These are phyloP conservation scores for Escarpia spicata DNA, from an alignment of 2,888 invertebrate genomes.

Conservation along the genomic window DNA sequence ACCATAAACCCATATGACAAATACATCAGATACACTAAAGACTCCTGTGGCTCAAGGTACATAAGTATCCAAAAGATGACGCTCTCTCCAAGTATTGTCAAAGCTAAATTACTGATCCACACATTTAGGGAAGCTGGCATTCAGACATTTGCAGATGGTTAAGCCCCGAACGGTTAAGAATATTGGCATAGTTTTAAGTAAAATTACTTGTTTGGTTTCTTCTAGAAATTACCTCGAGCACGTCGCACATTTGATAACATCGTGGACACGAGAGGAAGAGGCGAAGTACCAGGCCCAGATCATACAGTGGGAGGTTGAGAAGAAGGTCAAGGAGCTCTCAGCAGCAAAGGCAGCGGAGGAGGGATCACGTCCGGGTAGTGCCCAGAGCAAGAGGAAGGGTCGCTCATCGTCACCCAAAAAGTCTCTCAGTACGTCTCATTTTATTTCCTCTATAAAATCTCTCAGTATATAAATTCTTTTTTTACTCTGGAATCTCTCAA, in stretches of 20 bases:
- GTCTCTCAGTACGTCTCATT: slow-evolving; percentile 45
- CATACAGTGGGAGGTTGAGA: slow-evolving; percentile 58
- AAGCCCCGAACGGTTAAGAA: too few relatives aligned
- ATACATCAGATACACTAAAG: too few relatives aligned
- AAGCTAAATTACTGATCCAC: too few relatives aligned
- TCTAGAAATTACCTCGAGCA: slow-evolving; percentile 63
- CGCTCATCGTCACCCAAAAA: slow-evolving; percentile 52
- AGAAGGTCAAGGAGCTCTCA: slow-evolving; percentile 24
- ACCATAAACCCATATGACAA: too few relatives aligned
- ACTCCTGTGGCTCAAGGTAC: too few relatives aligned
- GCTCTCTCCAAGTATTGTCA: too few relatives aligned
- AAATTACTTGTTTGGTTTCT: background rate
- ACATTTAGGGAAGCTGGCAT: too few relatives aligned
- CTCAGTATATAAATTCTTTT: too few relatives aligned
- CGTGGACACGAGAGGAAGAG: slow-evolving; percentile 62
- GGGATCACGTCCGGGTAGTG: slow-evolving; percentile 26
- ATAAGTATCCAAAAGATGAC: too few relatives aligned
- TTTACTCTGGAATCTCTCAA: too few relatives aligned
- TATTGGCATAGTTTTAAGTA: background rate
- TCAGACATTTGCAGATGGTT: too few relatives aligned
- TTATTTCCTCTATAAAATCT: background rate
- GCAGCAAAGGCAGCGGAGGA: background rate
- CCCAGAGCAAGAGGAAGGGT: slow-evolving; percentile 31
- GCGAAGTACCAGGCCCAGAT: slow-evolving; percentile 61
- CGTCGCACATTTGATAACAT: slow-evolving; percentile 57